Base-by-base conservation (phyloP, 2,888 invertebrate genomes). In the Cabera pusaria region DNA sequence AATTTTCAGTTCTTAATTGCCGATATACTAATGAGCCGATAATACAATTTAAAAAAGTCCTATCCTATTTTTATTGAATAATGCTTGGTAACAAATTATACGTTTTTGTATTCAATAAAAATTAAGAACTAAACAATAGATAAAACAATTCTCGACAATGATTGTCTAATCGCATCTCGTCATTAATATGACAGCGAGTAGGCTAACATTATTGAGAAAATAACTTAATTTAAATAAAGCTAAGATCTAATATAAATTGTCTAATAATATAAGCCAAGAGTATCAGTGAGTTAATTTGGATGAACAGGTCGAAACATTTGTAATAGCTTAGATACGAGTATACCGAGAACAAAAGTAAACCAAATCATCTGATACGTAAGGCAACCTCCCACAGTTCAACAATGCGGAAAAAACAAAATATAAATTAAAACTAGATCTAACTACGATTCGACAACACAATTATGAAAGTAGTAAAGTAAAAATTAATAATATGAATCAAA, bases 1-100 rank as follows among this genome's bases (percentile, higher is more conserved):
- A 85, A n/a, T 87, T 87, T 79, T 88, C 88, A 88, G 88, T 88
- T 88, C 88, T 86, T 88, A 88, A 84, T 82, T 84, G 88, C 87
- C 85, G 82, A 81, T 86, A 85, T 82, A 84, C 85, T 88, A 85
- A 87, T 87, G 88, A 88, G 87, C 88, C 78, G 83, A 84, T 86
- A 86, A 86, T 86, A 86, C 84, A 86, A 86, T 87, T 85, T 72
- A 82, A 87, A 87, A 87, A 87, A 85, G 66, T 66, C 71, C 78
- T 85, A 85, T 52, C 75, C 85, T 84, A 85, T 71, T 80, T 79
- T 87, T 77, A 85, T 84, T 86, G 86, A 88, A 87, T 84, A 87
- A 84, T 84, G 81, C 81, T 78, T 88, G 88, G 88, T 88, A 88
- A 88, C 88, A 88, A 87, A 85, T 84, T 72, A 84, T 74, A 83